Evolutionary conservation across 1,140 invertebrate species (phyloP).

Genomic region (Lasioglossum albipes): DNA sequence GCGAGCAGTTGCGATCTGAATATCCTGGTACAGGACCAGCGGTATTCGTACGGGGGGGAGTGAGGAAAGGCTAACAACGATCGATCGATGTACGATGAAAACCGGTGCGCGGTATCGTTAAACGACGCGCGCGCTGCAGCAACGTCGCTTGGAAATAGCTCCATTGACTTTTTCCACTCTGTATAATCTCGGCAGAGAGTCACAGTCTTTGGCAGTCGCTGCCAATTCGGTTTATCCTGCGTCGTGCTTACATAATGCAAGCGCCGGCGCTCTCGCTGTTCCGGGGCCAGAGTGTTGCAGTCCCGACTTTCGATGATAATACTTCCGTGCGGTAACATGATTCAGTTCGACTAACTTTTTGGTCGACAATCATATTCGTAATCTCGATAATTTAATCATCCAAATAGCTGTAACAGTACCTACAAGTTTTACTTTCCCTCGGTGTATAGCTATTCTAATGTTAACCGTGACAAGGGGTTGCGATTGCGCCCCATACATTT

Average conservation of each 20-base stretch:
- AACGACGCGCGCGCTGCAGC: conserved; percentile 31
- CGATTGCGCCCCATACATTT: too few relatives aligned
- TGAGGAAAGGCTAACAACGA: not conserved
- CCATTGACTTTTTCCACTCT: conserved; percentile 45
- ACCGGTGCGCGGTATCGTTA: conserved; percentile 34
- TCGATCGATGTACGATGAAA: conserved; percentile 37
- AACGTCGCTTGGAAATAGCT: conserved; percentile 37
- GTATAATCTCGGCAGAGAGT: conserved; percentile 39
- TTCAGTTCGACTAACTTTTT: not conserved
- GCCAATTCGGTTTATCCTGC: conserved; percentile 47
- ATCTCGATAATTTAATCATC: too few relatives aligned
- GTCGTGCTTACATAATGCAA: conserved; percentile 43
- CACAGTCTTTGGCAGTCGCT: conserved; percentile 41
- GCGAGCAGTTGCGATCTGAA: conserved; percentile 10
- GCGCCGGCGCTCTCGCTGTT: conserved; percentile 8
- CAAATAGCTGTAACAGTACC: too few relatives aligned
- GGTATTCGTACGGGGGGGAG: not conserved
- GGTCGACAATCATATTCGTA: too few relatives aligned
- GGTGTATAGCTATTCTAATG: too few relatives aligned
- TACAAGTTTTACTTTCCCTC: too few relatives aligned
- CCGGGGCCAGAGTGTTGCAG: conserved; percentile 16
- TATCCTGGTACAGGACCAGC: not conserved
- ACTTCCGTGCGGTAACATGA: not conserved
- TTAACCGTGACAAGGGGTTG: too few relatives aligned
- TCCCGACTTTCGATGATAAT: conserved; percentile 18